Conservation (phyloP, 2,888 invertebrate species). For the Apodemia zela region DNA sequence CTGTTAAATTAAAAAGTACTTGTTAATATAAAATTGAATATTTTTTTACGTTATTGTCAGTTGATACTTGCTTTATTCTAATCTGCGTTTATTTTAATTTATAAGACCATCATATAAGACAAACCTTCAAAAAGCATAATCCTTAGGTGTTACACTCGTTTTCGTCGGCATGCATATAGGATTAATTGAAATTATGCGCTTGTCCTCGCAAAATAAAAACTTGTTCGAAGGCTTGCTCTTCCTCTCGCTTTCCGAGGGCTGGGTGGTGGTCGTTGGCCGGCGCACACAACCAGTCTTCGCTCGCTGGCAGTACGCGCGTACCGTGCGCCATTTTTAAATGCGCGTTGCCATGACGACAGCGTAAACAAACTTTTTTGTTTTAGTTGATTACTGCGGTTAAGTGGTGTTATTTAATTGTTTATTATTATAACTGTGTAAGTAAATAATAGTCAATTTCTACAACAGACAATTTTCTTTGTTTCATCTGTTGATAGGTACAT, state of each 20-base stretch:
- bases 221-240: slow-evolving; percentile 63
- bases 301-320: slow-evolving; percentile 67
- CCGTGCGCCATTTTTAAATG: slow-evolving; percentile 62
- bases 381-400: slow-evolving; percentile 33
- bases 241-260: slow-evolving; percentile 69
- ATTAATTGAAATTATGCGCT: slow-evolving; percentile 52
- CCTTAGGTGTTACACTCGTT: slow-evolving; percentile 20
- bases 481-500: neutral
- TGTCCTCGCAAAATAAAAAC: slow-evolving; percentile 72
- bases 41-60: no score
- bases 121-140: slow-evolving; percentile 25
- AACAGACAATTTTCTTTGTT: neutral
- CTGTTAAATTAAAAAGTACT: no score
- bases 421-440: neutral
- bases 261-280: slow-evolving; percentile 60
- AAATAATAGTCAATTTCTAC: neutral
- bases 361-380: slow-evolving; percentile 52
- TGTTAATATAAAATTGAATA: no score
- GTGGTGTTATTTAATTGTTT: slow-evolving; percentile 30
- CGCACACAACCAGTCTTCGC: slow-evolving; percentile 63
- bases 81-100: no score
- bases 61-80: no score
- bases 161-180: slow-evolving; percentile 39
- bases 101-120: neutral
- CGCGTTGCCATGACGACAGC: slow-evolving; percentile 73